Base-by-base conservation (phyloP, 2,888 invertebrate species). In the Hydroisotoma schaefferi region DNA sequence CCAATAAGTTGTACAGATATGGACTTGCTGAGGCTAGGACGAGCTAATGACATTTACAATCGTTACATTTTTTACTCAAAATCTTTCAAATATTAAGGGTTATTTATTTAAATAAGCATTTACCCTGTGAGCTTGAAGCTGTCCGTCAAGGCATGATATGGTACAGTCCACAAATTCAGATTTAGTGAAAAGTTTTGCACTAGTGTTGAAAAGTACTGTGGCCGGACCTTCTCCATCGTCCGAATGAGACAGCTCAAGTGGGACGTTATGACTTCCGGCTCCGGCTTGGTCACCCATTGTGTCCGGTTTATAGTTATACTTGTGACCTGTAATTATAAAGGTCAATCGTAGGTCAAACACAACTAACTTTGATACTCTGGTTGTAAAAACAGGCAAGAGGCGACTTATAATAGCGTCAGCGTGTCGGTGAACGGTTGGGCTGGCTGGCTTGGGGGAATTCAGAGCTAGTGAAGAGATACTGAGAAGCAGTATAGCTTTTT, bases 121-220 rank as follows among this genome's bases (percentile, higher is more conserved):
- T 62, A 68, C 68, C 37, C 65, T 49, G 38, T 68, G 68, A 8
- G 61, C 63, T 40, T 65, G 61, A n/a, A 68, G 33, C 26, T 63
- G 65, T 2, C 68, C 68, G 53, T 68, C 65, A 6, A 43, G 27
- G 37, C 68, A 68, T 15, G 61, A 58, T 2, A 68, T 25, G n/a
- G 68, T 63, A 10, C 65, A 65, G 37, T 68, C 68, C 6, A 61
- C 63, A 51, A 68, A 59, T 26, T 68, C 60, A 12, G 49, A 59
- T 6, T 55, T 61, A 22, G 53, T 40, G 20, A 65, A 55, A 1
- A 68, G 43, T 1, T 46, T 43, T 15, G 55, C 33, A 28, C 63
- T 63, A 3, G 46, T 46, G 20, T 46, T 46, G 15, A 15, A 8
- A 5, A 46, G 22, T 6, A 25, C 3, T 4, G 12, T 46, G 46